Base-by-base conservation (phyloP, 2,888 invertebrate species). In the Trimorus sp. region DNA sequence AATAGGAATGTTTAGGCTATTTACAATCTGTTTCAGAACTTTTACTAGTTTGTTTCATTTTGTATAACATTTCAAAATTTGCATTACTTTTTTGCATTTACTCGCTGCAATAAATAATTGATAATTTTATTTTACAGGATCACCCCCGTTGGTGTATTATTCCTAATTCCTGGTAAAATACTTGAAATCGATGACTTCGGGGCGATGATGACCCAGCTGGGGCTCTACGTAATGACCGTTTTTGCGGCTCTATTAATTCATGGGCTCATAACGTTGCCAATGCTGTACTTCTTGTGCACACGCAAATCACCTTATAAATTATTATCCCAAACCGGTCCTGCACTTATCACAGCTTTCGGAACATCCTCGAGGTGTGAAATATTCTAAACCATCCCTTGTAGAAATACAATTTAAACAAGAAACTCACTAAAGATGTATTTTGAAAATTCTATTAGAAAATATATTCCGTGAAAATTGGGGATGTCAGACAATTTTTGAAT, bases 291-390 rank as follows among this genome's bases (percentile, higher is more conserved):
- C 85, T 89, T 97, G 85, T 94, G 95, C 53, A 96, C 96, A 0
- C 94, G 96, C 87, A 95, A 95, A 85, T 93, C 98, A 78, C 98
- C 99, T 0, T 96, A 97, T 91, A 94, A 94, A 84, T 95, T 95
- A 86, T 94, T 97, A 79, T 94, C 93, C 36, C 95, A 95, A 90
- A 95, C 98, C 93, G 95, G 97, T 83, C 97, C 98, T 88, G 98
- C 98, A n/a, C 93, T 98, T 92, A 96, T 97, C 11, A 98, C 98
- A 3, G 98, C 98, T 73, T 98, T 98, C 91, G 98, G 98, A 88
- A 99, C 98, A 62, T 97, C 98, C 54, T 98, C 98, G 42, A 91
- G 91, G 91, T 78, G 40, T 8, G 65, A 15, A 53, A 53, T 15
- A 53, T 53, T 65, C 36, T 36, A 54, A 53, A n/a, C 1, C 9